These are phyloP conservation scores for Clupea harengus DNA, from an alignment of 2,113 vertebrate genomes.

Conservation along the genomic window DNA sequence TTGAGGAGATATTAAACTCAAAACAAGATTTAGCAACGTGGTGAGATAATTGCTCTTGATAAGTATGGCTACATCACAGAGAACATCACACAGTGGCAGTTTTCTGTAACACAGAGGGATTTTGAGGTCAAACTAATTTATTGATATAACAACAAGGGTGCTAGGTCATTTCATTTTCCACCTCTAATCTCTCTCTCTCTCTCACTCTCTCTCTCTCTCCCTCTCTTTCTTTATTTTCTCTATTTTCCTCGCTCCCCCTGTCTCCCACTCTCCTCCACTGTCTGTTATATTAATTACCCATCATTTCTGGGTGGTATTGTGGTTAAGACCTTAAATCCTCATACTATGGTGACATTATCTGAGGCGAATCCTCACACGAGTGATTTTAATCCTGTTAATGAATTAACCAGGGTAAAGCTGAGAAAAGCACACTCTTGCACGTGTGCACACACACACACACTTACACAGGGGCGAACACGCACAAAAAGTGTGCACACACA, in stretches of 20 bases:
- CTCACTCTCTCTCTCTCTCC: neutral
- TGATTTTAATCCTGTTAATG: constrained; percentile 51
- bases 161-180: neutral
- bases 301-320: constrained; percentile 26
- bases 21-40: neutral
- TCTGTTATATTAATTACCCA: constrained; percentile 29
- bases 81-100: neutral
- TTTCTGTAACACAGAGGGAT: neutral
- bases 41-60: neutral
- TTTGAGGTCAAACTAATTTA: neutral
- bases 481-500: neutral
- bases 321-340: constrained; percentile 43
- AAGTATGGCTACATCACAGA: neutral
- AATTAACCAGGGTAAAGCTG: constrained; percentile 34
- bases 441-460: neutral
- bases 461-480: too few species aligned
- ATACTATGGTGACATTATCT: constrained; percentile 41
- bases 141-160: neutral
- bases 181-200: neutral
- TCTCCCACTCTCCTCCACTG: neutral
- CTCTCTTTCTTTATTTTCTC: neutral
- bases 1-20: neutral
- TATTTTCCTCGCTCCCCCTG: neutral
- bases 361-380: constrained; percentile 28
- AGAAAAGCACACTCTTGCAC: neutral